Percentiles rank a stretch among this genome's conserved stretches.
Conservation (phyloP, 2,113 vertebrate genomes). For the Pedionomus torquatus region DNA sequence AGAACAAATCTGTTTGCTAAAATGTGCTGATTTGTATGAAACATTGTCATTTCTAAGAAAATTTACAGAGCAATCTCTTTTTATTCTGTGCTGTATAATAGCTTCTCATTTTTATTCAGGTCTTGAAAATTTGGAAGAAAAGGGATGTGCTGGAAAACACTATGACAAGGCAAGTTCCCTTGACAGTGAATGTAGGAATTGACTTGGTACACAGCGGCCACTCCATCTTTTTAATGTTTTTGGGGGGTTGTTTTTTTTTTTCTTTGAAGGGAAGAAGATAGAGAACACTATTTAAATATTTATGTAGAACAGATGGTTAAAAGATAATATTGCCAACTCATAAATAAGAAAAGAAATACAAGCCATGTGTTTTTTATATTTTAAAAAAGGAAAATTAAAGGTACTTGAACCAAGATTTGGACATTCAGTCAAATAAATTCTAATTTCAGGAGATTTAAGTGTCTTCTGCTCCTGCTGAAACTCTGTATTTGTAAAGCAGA, state of each 20-base stretch:
- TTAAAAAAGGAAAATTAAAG: neutral
- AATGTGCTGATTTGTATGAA: slow-evolving; percentile 29
- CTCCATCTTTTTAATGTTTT: neutral
- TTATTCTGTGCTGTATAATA: slow-evolving; percentile 42
- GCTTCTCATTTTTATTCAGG: slow-evolving; percentile 53
- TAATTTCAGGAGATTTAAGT: neutral
- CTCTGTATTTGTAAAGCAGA: neutral
- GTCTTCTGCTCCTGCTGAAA: neutral
- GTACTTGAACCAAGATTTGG: neutral
- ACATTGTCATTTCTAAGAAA: slow-evolving; percentile 21
- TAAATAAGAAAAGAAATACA: neutral
- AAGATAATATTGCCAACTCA: neutral
- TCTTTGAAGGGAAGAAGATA: neutral
- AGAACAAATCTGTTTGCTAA: slow-evolving; percentile 23
- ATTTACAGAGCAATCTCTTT: slow-evolving; percentile 31
- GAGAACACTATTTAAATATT: neutral
- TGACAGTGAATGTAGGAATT: neutral
- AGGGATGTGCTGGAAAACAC: slow-evolving; percentile 18
- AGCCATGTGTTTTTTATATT: neutral
- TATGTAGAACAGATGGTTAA: neutral
- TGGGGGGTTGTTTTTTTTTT: neutral
- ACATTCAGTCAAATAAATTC: neutral
- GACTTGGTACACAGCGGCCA: neutral
- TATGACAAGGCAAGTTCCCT: neutral
- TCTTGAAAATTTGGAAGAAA: slow-evolving; percentile 43